Base-by-base conservation (phyloP, 2,797 vertebrate genomes). In the Kryptolebias ocellatus region DNA sequence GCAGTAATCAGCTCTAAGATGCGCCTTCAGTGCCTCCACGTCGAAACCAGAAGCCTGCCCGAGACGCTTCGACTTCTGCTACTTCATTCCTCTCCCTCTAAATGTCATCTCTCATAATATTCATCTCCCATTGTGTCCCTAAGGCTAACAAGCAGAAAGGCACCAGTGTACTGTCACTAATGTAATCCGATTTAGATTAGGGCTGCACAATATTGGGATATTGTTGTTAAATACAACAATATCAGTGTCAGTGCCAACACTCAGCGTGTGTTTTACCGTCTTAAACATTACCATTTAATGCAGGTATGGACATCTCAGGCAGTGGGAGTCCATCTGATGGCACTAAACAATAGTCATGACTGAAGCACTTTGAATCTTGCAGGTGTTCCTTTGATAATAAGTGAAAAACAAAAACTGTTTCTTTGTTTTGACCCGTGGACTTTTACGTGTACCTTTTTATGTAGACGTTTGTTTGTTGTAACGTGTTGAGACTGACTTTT, bases 41-140 rank as follows among this genome's bases (percentile, higher is more conserved):
- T 60, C 52, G 54, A 18, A 69, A 50, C 64, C 69, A 83, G 64
- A 78, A 78, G 71, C 34, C 83, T 84, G 71, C 84, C 67, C 60
- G 67, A 64, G 2, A 59, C 47, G 68, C 58, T 74, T 66, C 67
- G 53, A 60, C 59, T 71, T 57, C 60, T 49, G 50, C 70, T 28
- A 17, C 72, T 83, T 60, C 34, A n/a, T 70, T 68, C 66, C 64
- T 64, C 27, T 10, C 45, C 44, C 53, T 67, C 53, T 82, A 88
- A 90, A 87, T 90, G 87, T 89, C 89, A 89, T 70, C 70, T 82
- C 60, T 69, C 74, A 75, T 86, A 29, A 37, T 72, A 72, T 57
- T 79, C 62, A 65, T 78, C 74, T 81, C 59, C 72, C 34, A 4
- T 62, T 52, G 62, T 71, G 75, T 74, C 78, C 84, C 70, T 80